A percentile compares a stretch with the other conserved stretches of the same genome.
phyloP scores from a whole-genome alignment of 2,888 invertebrate genomes.

The Athalia rosae region DNA sequence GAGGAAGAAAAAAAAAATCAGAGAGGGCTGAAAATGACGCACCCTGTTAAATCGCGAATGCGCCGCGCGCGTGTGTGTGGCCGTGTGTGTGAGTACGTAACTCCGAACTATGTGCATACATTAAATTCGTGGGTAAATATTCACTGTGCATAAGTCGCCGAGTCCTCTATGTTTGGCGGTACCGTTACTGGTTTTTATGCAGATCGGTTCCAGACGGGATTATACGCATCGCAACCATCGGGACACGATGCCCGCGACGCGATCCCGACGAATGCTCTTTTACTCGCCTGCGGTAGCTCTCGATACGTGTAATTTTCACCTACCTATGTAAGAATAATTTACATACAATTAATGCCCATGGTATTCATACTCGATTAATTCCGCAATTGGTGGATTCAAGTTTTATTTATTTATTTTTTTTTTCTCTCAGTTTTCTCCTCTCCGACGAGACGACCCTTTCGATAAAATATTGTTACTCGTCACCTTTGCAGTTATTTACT shows the following conservation, averaged over 20 bases:
- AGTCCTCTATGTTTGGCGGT: slow-evolving; percentile 11
- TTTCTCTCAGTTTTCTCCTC: too few species aligned
- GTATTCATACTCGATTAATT: too few species aligned
- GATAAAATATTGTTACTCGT: too few species aligned
- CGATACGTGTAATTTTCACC: background rate
- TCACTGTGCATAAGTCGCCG: background rate
- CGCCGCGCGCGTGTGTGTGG: too few species aligned
- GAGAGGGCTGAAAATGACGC: background rate
- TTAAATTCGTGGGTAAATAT: background rate
- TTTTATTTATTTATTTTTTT: too few species aligned
- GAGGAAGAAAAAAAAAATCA: too few species aligned
- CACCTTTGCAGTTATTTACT: too few species aligned
- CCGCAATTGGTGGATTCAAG: too few species aligned
- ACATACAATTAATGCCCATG: too few species aligned
- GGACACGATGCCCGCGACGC: background rate
- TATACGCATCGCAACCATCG: slow-evolving; percentile 12
- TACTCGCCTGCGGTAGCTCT: background rate
- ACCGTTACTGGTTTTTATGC: slow-evolving; percentile 38
- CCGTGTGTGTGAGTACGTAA: background rate
- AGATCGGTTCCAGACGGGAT: slow-evolving; percentile 32
- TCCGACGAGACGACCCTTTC: too few species aligned
- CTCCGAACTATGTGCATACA: background rate
- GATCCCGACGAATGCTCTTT: slow-evolving; percentile 22
- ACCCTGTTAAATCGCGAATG: background rate
- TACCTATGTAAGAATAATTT: background rate